Conservation (phyloP, 2,888 invertebrate species). For the Unio pictorum region DNA sequence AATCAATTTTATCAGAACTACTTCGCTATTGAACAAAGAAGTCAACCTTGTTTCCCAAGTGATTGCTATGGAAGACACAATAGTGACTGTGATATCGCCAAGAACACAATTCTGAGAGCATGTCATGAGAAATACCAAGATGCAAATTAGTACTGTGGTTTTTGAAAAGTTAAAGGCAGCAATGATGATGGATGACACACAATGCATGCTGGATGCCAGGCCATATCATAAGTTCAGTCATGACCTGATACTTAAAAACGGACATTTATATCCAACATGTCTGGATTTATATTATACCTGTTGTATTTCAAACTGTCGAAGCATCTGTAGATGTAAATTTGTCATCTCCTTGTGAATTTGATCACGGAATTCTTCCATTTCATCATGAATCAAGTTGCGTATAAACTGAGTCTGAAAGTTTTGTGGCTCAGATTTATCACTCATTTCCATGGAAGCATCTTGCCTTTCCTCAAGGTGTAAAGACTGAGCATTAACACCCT, state of each 20-base stretch:
- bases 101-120: background rate
- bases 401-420: constrained; percentile 50
- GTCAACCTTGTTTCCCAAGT: background rate
- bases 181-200: no score
- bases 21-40: background rate
- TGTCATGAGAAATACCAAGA: no score
- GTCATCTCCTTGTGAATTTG: constrained; percentile 57
- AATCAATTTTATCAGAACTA: background rate
- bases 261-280: background rate
- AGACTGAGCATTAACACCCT: constrained; percentile 43
- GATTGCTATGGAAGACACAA: background rate
- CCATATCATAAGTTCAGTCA: no score
- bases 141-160: no score
- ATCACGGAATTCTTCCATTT: constrained; percentile 61
- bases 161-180: no score
- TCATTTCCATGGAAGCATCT: background rate
- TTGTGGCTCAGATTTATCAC: background rate
- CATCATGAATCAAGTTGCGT: constrained; percentile 39
- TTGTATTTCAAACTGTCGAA: constrained; percentile 61
- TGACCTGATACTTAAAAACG: no score
- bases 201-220: no score
- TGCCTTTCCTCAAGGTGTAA: constrained; percentile 1
- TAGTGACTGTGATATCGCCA: background rate
- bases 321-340: constrained; percentile 62
- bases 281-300: constrained; percentile 43